These are phyloP conservation scores for Lordiphosa mommai DNA, from an alignment of 1,140 invertebrate genomes.

Conservation along the genomic window DNA sequence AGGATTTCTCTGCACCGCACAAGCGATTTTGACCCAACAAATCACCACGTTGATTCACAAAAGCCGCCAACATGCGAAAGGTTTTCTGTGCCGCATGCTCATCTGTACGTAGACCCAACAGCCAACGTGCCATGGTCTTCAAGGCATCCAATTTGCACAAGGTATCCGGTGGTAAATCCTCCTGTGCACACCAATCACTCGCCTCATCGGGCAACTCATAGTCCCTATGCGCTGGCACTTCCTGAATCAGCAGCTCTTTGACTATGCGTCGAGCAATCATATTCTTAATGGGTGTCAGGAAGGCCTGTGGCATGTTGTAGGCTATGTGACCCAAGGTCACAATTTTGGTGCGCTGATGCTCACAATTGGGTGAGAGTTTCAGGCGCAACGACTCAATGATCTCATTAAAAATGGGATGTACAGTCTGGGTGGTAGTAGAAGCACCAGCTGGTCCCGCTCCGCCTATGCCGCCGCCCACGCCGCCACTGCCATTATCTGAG, in stretches of 20 bases:
- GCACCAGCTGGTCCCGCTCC: constrained; percentile 25
- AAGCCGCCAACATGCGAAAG: constrained; percentile 93
- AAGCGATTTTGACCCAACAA: constrained; percentile 86
- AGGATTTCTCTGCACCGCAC: constrained; percentile 93
- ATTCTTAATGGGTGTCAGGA: constrained; percentile 94
- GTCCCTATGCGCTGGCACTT: constrained; percentile 82
- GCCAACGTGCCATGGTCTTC: constrained; percentile 97
- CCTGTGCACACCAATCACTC: constrained; percentile 92
- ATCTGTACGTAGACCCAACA: constrained; percentile 93
- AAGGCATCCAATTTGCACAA: constrained; percentile 96
- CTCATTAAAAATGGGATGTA: constrained; percentile 90
- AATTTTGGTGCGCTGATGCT: constrained; percentile 94
- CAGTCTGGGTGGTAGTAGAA: constrained; percentile 80
- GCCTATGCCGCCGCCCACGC: background rate
- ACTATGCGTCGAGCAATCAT: constrained; percentile 97
- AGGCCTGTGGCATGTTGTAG: constrained; percentile 92
- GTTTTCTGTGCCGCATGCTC: constrained; percentile 95
- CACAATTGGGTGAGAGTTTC: constrained; percentile 88
- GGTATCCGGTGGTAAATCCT: constrained; percentile 93
- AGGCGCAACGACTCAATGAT: constrained; percentile 91
- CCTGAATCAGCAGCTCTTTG: constrained; percentile 95
- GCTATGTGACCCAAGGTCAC: constrained; percentile 97
- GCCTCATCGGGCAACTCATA: constrained; percentile 77
- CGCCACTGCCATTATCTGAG: constrained; percentile 1
- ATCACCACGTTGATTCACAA: constrained; percentile 94